These are phyloP conservation scores for Palythoa grandiflora DNA, from an alignment of 92 coral and sea anemone genomes.

Conservation along the genomic window DNA sequence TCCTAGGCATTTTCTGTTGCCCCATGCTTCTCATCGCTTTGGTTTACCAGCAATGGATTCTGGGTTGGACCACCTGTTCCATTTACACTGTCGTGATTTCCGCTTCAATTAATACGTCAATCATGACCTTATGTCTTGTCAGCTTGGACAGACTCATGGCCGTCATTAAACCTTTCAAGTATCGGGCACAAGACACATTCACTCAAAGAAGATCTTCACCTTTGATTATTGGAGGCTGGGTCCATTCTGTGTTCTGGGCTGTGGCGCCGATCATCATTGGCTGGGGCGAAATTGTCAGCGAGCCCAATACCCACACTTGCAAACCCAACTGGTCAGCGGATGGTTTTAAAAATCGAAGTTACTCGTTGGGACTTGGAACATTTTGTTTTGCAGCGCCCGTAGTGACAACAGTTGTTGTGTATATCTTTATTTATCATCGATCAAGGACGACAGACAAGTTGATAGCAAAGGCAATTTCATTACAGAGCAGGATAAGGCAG, in stretches of 20 bases:
- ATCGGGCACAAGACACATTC: slow-evolving; percentile 76
- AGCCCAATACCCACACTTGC: slow-evolving; percentile 76
- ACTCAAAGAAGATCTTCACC: slow-evolving; percentile 69
- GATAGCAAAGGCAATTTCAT: slow-evolving; percentile 43
- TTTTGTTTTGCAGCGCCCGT: slow-evolving; percentile 84
- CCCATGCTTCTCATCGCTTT: slow-evolving; percentile 77
- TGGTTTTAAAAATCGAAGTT: slow-evolving; percentile 59
- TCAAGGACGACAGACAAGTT: slow-evolving; percentile 63
- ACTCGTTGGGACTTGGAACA: slow-evolving; percentile 77
- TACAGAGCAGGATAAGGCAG: slow-evolving; percentile 37
- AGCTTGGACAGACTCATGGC: slow-evolving; percentile 90
- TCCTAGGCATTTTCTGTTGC: slow-evolving; percentile 74
- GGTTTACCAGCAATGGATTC: slow-evolving; percentile 73
- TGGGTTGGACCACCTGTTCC: slow-evolving; percentile 70
- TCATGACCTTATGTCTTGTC: slow-evolving; percentile 80
- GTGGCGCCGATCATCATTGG: slow-evolving; percentile 77
- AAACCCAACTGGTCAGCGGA: slow-evolving; percentile 91
- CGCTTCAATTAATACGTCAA: slow-evolving; percentile 79
- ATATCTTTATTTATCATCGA: slow-evolving; percentile 68
- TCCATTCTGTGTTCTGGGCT: slow-evolving; percentile 84
- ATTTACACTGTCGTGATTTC: slow-evolving; percentile 69
- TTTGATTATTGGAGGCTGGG: slow-evolving; percentile 63
- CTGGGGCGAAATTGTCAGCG: slow-evolving; percentile 87
- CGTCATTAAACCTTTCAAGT: slow-evolving; percentile 77
- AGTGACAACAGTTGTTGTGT: slow-evolving; percentile 63